Conservation (phyloP, 2,888 invertebrate species). For the Toxonevra muliebris region DNA sequence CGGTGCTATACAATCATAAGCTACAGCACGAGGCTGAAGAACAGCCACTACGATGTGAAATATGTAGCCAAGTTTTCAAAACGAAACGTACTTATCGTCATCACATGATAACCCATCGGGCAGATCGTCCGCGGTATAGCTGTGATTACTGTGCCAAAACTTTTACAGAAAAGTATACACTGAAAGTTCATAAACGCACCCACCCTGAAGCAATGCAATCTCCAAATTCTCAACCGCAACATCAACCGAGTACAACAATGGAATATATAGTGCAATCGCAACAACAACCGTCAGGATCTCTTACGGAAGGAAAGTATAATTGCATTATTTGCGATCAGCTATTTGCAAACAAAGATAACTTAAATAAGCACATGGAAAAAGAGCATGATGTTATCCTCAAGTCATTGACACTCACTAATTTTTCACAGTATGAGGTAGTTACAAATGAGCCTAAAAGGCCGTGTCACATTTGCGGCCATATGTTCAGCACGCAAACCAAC, state of each 20-base stretch:
- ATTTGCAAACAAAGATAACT: constrained; percentile 39
- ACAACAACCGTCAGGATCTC: constrained; percentile 1
- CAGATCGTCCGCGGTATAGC: constrained; percentile 56
- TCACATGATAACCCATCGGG: constrained; percentile 57
- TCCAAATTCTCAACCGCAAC: constrained; percentile 12
- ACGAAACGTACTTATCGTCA: constrained; percentile 60
- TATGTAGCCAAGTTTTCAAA: constrained; percentile 59
- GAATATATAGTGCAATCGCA: constrained; percentile 26
- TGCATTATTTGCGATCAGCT: constrained; percentile 45
- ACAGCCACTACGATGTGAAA: constrained; percentile 54
- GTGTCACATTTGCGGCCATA: constrained; percentile 46
- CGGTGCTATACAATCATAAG: constrained; percentile 59
- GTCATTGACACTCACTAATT: constrained; percentile 43
- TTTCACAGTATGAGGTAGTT: constrained; percentile 44
- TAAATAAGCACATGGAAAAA: constrained; percentile 47
- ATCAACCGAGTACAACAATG: constrained; percentile 13
- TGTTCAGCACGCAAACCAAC: constrained; percentile 44
- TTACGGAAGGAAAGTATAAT: constrained; percentile 35
- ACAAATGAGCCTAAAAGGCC: constrained; percentile 40
- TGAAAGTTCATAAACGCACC: constrained; percentile 57
- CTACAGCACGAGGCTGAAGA: constrained; percentile 61
- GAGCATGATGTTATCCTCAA: constrained; percentile 49
- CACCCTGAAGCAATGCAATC: constrained; percentile 39
- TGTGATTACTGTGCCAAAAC: constrained; percentile 56
- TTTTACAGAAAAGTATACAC: constrained; percentile 60